Evolutionary conservation across 2,113 vertebrate species (phyloP).

Genomic region (Ascaphus truei): DNA sequence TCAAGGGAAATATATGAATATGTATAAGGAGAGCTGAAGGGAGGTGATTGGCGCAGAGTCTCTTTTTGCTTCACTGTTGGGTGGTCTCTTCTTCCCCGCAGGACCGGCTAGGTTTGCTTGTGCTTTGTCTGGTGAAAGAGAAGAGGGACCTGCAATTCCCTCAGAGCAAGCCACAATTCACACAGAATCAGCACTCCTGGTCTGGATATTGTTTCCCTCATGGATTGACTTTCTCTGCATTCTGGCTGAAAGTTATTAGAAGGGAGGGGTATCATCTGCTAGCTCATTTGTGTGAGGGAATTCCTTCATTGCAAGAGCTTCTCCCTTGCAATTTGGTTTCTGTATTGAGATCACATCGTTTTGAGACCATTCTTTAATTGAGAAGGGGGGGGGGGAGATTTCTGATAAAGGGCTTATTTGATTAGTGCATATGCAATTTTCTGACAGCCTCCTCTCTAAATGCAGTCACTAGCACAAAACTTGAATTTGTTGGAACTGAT

Average conservation of each 20-base stretch:
- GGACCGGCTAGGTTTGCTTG: conserved; percentile 3
- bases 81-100: conserved; percentile 4
- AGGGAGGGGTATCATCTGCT: not conserved
- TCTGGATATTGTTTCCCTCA: not conserved
- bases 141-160: conserved; percentile 18
- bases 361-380: not conserved
- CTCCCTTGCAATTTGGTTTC: not conserved
- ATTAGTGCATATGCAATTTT: not conserved
- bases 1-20: not conserved
- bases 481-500: not conserved
- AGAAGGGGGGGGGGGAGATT: not conserved
- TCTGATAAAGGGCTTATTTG: not conserved
- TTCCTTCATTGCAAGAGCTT: not conserved
- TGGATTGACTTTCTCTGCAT: not conserved
- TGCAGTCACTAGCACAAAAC: not conserved
- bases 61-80: not conserved
- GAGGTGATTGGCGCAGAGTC: not conserved
- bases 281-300: not conserved
- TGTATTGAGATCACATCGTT: not conserved
- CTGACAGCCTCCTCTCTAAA: not conserved
- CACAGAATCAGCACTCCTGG: not conserved
- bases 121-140: conserved; percentile 28
- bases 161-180: not conserved
- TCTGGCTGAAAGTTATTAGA: not conserved
- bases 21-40: not conserved